phyloP scores from a whole-genome alignment of 1,140 invertebrate genomes.

The Limonius californicus region DNA sequence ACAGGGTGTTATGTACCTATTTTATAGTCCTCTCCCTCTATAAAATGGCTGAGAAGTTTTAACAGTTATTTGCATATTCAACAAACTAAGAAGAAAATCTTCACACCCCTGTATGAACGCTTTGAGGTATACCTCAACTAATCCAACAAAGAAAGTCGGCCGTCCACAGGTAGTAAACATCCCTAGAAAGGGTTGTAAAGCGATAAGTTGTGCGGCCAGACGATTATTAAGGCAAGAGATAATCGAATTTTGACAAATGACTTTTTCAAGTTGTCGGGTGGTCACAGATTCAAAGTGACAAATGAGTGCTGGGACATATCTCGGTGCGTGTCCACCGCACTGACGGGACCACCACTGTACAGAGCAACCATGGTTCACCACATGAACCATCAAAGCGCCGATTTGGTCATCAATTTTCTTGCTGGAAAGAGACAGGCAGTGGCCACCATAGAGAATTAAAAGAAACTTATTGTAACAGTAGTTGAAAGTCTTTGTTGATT shows the following conservation, averaged over 20 bases:
- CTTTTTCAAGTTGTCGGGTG: constrained; percentile 26
- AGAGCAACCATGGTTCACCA: neutral
- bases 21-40: too few species aligned
- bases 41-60: neutral
- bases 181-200: constrained; percentile 5
- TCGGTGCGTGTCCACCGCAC: constrained; percentile 19
- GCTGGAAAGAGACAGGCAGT: too few species aligned
- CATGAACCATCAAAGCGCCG: too few species aligned
- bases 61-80: neutral
- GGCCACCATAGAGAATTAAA: too few species aligned
- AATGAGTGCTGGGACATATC: constrained; percentile 30
- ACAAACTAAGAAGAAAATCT: too few species aligned
- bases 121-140: neutral
- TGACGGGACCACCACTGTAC: constrained; percentile 26
- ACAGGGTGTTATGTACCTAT: too few species aligned
- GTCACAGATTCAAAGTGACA: constrained; percentile 20
- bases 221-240: constrained; percentile 26
- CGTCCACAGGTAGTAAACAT: neutral
- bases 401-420: too few species aligned
- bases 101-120: neutral
- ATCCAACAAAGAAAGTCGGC: neutral
- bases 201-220: constrained; percentile 11
- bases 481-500: too few species aligned
- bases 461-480: too few species aligned
- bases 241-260: constrained; percentile 29